Base-by-base conservation (phyloP, 2,888 invertebrate genomes). In the Lottia gigantea region DNA sequence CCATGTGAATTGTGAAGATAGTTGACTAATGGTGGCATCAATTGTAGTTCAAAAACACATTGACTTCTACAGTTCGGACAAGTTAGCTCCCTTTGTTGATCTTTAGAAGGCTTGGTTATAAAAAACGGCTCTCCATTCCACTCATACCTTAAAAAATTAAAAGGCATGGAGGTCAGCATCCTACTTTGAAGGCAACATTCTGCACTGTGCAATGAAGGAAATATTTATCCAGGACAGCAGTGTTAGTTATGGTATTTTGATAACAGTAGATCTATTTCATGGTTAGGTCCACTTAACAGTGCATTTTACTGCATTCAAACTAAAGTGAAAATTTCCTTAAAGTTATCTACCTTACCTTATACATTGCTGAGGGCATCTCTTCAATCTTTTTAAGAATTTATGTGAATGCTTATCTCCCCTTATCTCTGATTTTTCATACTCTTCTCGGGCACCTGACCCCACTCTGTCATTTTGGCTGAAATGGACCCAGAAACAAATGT, bases 321-420 rank as follows among this genome's bases (percentile, higher is more conserved):
- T n/a, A n/a, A n/a, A n/a, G n/a, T n/a, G n/a, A n/a, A 31, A 31
- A 6, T 2, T 31, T 6, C 31, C 2, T 40, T 40, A 40, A 40
- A 11, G 40, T 4, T 1, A 8, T 4, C 1, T 6, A 26, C 72
- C 70, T 80, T 89, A 95, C 95, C 95, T 92, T 67, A 96, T 89
- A 81, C 95, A 91, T 88, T 96, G 96, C 19, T 94, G 93, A 0
- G 95, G 95, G 90, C 94, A 94, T 66, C 90, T 89, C 76, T 93
- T 92, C 69, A 95, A 90, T 71, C 92, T 92, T 62, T 92, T 92
- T 26, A 94, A 87, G 85, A 95, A 95, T 71, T 93, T 92, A 87
- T 95, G 94, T 85, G 95, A 95, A 88, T 94, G 91, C 75, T 92
- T 90, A 87, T 96, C 95, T 0, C 95, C 95, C 45, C 92, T 91